Conservation (phyloP, 2,888 invertebrate species). For the Tipula lateralis region DNA sequence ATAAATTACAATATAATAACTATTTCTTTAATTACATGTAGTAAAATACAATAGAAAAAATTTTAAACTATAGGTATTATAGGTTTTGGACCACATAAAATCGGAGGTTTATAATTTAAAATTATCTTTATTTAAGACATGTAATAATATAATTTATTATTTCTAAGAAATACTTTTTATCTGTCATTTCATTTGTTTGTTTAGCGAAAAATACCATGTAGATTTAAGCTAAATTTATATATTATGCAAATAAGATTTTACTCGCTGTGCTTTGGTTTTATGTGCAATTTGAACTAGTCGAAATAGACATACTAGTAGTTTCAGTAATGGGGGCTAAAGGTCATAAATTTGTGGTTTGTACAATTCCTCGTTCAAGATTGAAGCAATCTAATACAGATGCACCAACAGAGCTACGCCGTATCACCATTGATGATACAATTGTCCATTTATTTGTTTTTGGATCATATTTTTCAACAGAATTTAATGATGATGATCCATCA, state of each 20-base stretch:
- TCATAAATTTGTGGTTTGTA: constrained; percentile 51
- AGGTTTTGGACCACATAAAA: constrained; percentile 28
- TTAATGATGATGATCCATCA: constrained; percentile 64
- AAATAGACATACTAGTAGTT: constrained; percentile 35
- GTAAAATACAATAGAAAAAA: not conserved
- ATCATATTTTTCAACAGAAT: constrained; percentile 64
- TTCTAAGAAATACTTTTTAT: not conserved
- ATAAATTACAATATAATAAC: not conserved
- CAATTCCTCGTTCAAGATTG: constrained; percentile 52
- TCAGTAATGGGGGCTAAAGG: constrained; percentile 45
- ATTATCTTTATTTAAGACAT: too few relatives aligned
- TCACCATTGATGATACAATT: constrained; percentile 60
- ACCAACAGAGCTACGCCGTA: constrained; percentile 61
- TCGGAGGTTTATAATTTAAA: constrained; percentile 26
- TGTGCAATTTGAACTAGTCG: constrained; percentile 25
- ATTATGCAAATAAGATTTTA: not conserved
- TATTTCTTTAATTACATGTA: not conserved
- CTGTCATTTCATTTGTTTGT: not conserved
- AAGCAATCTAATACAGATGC: constrained; percentile 63
- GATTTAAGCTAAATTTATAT: not conserved
- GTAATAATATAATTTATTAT: not conserved
- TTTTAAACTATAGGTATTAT: not conserved
- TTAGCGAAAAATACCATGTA: not conserved
- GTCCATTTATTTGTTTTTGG: constrained; percentile 62
- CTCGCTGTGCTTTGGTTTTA: not conserved